Evolutionary conservation across 1,140 invertebrate genomes (phyloP).

Genomic region (Zophobas atratus): DNA sequence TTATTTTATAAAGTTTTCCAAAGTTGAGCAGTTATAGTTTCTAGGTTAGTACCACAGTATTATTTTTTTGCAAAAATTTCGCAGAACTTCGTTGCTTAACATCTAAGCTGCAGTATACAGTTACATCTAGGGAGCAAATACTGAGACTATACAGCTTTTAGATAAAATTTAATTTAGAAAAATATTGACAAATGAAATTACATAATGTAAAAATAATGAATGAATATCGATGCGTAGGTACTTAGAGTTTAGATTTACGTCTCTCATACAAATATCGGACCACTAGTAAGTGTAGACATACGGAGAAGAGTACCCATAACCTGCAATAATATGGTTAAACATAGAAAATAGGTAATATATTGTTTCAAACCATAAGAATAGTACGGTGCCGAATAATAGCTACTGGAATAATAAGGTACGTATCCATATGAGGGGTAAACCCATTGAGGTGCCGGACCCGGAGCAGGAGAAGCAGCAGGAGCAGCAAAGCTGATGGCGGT

Average conservation of each 20-base stretch:
- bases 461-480: neutral
- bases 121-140: no score
- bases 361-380: slow-evolving; percentile 20
- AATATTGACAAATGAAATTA: neutral
- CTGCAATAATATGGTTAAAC: neutral
- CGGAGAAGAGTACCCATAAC: slow-evolving; percentile 9
- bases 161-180: neutral
- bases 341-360: neutral
- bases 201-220: no score
- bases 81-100: no score
- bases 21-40: no score
- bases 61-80: no score
- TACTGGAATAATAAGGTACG: slow-evolving; percentile 29
- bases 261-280: no score
- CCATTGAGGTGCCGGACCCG: slow-evolving; percentile 18
- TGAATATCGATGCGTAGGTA: no score
- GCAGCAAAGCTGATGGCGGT: slow-evolving; percentile 1
- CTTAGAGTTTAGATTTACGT: no score
- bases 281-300: slow-evolving; percentile 22
- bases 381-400: slow-evolving; percentile 11
- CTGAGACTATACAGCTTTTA: neutral
- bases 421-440: slow-evolving; percentile 21
- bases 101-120: no score
- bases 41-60: no score
- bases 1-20: no score